Base-by-base conservation (phyloP, 2,797 vertebrate species). In the Sandelia bainsii region DNA sequence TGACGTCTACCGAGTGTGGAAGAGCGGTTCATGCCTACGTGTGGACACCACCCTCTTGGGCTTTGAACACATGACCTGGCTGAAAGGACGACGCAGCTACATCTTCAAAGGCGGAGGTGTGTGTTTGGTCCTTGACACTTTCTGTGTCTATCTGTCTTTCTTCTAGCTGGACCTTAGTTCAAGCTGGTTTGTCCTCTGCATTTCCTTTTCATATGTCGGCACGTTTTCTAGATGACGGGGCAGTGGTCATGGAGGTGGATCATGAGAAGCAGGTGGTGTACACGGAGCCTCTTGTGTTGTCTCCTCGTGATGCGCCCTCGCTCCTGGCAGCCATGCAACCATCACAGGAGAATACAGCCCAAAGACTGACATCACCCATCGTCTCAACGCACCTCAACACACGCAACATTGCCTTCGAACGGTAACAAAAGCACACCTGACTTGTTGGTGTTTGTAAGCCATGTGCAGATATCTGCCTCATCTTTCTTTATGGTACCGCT, bases 31-130 rank as follows among this genome's bases (percentile, higher is more conserved):
- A 25, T 98, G 95, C 89, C 93, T 99, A 49, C 94, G 97, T 0
- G 97, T 99, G 12, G 97, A 99, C 91, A 99, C 97, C 69, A 98
- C 96, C 5, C 94, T 99, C 16, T 91, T 98, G 91, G 97, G 97
- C 70, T 98, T 99, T 0, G 97, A 98, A 87, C 97, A 98, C 88
- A 98, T 98, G 97, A 97, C 97, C 32, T 99, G 97, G 97, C 95
- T 97, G 68, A 97, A 98, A 25, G 97, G 97, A 32, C 94, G 96
- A 10, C 95, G 97, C 80, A 98, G 97, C 92, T 98, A 98, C 75
- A 98, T 99, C 86, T 99, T 99, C 87, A 98, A 96, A 89, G 97
- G 97, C 2, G 96, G 95, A 94, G 97, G 97, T 98, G 42, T 83
- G 94, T 22, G 13, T n/a, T n/a, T 13, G 10, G 19, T 10, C 45